These are phyloP conservation scores for Calliopsis andreniformis DNA, from an alignment of 1,140 invertebrate genomes.

Conservation along the genomic window DNA sequence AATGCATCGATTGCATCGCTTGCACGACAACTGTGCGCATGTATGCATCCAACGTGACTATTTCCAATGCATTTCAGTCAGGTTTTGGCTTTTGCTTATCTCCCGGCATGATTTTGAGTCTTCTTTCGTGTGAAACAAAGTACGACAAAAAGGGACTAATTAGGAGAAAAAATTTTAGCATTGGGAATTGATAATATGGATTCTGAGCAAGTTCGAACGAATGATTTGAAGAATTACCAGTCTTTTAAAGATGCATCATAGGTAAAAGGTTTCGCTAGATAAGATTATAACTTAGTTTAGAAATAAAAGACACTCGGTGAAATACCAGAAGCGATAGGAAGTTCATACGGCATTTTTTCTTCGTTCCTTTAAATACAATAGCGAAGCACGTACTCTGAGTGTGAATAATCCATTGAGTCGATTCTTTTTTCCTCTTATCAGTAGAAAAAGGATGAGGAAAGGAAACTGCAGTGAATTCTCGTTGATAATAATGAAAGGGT, in stretches of 20 bases:
- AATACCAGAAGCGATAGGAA: neutral
- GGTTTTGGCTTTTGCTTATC: constrained; percentile 49
- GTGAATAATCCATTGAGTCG: neutral
- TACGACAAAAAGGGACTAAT: neutral
- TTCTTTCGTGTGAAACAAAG: neutral
- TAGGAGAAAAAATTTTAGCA: too few relatives aligned
- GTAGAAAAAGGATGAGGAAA: neutral
- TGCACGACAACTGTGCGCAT: neutral
- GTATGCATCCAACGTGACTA: constrained; percentile 26
- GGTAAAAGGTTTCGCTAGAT: neutral
- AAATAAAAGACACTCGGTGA: neutral
- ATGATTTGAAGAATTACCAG: too few relatives aligned
- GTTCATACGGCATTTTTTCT: neutral
- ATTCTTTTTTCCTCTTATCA: neutral
- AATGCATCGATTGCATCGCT: constrained; percentile 63
- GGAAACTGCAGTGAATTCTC: neutral
- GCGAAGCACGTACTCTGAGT: neutral
- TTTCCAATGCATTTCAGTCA: constrained; percentile 1
- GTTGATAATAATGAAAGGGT: too few relatives aligned
- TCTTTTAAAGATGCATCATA: neutral
- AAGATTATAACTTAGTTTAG: constrained; percentile 16
- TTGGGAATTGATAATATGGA: too few relatives aligned
- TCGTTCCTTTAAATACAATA: neutral
- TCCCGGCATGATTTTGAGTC: constrained; percentile 24
- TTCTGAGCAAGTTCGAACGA: too few relatives aligned